Base-by-base conservation (phyloP, 2,888 invertebrate genomes). In the Phania funesta region DNA sequence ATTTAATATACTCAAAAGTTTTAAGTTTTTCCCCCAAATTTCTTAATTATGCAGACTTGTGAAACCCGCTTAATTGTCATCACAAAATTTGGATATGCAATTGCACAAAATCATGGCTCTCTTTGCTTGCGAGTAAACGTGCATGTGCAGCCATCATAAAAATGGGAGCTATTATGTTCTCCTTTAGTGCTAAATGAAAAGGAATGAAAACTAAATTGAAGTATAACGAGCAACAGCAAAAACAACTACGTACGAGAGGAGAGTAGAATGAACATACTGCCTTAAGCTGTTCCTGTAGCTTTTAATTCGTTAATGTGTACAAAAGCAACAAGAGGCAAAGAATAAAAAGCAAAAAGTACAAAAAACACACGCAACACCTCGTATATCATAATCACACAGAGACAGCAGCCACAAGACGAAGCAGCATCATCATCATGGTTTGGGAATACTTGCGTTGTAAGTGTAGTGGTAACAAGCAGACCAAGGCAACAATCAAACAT, bases 261-360 rank as follows among this genome's bases (percentile, higher is more conserved):
- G 20, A 29, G 22, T 35, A 22, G 13, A 35, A 56, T 11, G 22
- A 22, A 41, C 44, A 24, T 41, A 16, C 26, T 41, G 71, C 65
- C 65, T 64, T 68, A 81, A 77, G 67, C 73, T 81, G 77, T 81
- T 81, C 73, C 73, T 82, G 78, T 65, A 78, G 74, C 74, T 82
- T 78, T 41, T 50, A 56, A 58, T 35, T 24, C 13, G 2, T 26
- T 8, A 38, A 58, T 41, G 22, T 24, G 18, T 16, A n/a, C 26
- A 54, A 22, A 67, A 16, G 7, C 29, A 65, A 75, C 46, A 56
- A 58, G 48, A 32, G 2, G 11, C 52, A 76, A 71, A 67, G 16
- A 35, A 60, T 24, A 48, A 73, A 71, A 35, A 48, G 9, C 1
- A 11, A 58, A 32, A 64, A 20, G 5, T 2, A 54, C 20, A 64